Percentiles rank a stretch among this genome's conserved stretches.
phyloP scores from a whole-genome alignment of 2,888 invertebrate species.

The Abscondita cerata region DNA sequence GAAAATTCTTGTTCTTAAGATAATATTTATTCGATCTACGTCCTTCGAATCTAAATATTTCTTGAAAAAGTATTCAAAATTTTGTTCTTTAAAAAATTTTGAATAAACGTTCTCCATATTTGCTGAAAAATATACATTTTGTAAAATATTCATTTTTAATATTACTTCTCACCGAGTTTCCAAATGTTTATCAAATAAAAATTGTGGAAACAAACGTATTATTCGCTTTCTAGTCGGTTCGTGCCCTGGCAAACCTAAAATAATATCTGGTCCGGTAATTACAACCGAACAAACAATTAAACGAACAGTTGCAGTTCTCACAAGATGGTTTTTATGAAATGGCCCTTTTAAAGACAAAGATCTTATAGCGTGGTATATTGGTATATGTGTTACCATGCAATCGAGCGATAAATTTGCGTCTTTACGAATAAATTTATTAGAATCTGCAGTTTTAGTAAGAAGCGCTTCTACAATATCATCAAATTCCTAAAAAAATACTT shows the following conservation, averaged over 20 bases:
- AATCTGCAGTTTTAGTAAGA: conserved; percentile 74
- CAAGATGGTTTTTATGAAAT: conserved; percentile 71
- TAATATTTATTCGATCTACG: conserved; percentile 35
- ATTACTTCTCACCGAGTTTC: conserved; percentile 58
- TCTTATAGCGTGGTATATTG: conserved; percentile 64
- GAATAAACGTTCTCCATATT: conserved; percentile 66
- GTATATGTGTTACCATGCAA: conserved; percentile 70
- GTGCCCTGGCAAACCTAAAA: conserved; percentile 63
- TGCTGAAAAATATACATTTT: conserved; percentile 51
- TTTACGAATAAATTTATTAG: conserved; percentile 75
- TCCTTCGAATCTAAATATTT: conserved; percentile 53
- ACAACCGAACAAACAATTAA: conserved; percentile 70
- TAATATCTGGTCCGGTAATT: conserved; percentile 66
- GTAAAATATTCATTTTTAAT: conserved; percentile 2
- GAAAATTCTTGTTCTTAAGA: conserved; percentile 29
- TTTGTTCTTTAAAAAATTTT: conserved; percentile 62
- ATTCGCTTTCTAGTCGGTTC: conserved; percentile 61
- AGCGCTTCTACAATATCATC: conserved; percentile 72
- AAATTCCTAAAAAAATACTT: conserved; percentile 65
- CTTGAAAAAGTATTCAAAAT: conserved; percentile 59
- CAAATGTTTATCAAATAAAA: conserved; percentile 63
- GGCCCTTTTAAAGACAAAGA: conserved; percentile 60
- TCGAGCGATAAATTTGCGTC: conserved; percentile 77
- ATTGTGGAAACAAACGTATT: conserved; percentile 59
- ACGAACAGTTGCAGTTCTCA: conserved; percentile 70